phyloP scores from a whole-genome alignment of 1,140 invertebrate genomes.

The Drosophila pseudoobscura region DNA sequence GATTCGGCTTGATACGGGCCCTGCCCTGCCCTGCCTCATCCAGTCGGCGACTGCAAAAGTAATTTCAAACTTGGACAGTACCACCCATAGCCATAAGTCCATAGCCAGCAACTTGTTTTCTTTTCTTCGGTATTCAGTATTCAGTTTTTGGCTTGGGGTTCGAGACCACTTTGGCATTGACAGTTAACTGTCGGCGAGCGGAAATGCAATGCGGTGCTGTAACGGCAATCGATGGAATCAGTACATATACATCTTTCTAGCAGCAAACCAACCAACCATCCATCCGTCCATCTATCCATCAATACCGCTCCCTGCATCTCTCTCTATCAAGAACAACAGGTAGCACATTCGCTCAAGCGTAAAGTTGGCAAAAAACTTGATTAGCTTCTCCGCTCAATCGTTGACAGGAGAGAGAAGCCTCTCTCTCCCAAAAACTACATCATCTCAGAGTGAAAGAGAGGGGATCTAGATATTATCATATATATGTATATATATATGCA shows the following conservation, averaged over 20 bases:
- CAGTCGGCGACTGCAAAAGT: conserved; percentile 58
- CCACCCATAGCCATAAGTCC: neutral
- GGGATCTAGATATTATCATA: conserved; percentile 61
- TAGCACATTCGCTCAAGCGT: conserved; percentile 65
- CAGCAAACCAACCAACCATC: conserved; percentile 20
- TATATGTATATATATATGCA: neutral
- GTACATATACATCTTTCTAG: conserved; percentile 34
- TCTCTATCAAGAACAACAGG: conserved; percentile 62
- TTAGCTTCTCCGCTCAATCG: conserved; percentile 29
- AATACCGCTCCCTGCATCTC: neutral
- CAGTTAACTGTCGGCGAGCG: conserved; percentile 73
- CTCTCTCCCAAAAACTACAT: conserved; percentile 32
- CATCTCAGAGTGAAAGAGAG: conserved; percentile 8
- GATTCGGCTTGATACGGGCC: conserved; percentile 36
- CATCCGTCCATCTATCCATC: conserved; percentile 25
- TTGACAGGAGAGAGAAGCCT: conserved; percentile 34
- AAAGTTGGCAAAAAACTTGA: conserved; percentile 23
- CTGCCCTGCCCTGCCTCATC: conserved; percentile 48
- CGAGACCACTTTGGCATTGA: conserved; percentile 73
- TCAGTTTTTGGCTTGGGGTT: conserved; percentile 44
- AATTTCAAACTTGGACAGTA: conserved; percentile 67
- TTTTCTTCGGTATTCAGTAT: conserved; percentile 9
- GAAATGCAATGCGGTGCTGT: conserved; percentile 77
- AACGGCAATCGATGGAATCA: conserved; percentile 60
- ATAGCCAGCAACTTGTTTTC: conserved; percentile 28